Percentiles rank a stretch among this genome's conserved stretches.
Evolutionary conservation across 2,888 invertebrate species (phyloP).

Genomic region (Morpho helenor): DNA sequence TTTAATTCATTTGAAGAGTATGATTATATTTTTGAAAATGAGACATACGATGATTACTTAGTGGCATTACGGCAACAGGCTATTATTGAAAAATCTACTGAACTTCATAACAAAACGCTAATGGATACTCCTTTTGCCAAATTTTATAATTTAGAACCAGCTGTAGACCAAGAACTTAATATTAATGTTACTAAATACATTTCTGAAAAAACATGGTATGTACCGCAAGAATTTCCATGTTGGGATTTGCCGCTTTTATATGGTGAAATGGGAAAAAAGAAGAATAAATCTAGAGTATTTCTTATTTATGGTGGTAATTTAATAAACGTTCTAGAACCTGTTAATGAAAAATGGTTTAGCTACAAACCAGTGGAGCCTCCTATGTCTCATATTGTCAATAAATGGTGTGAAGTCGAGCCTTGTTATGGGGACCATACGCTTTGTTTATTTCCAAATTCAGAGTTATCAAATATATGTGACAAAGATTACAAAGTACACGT

Average conservation of each 20-base stretch:
- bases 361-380: constrained; percentile 17
- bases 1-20: constrained; percentile 19
- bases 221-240: constrained; percentile 56
- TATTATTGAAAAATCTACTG: not conserved
- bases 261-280: constrained; percentile 42
- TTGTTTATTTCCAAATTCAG: constrained; percentile 50
- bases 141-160: constrained; percentile 55
- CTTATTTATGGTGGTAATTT: constrained; percentile 39
- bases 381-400: constrained; percentile 36
- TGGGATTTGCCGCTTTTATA: constrained; percentile 61
- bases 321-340: constrained; percentile 42
- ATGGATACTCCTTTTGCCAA: constrained; percentile 27
- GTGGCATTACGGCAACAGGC: constrained; percentile 3
- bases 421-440: constrained; percentile 69
- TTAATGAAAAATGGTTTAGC: constrained; percentile 9
- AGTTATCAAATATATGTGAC: constrained; percentile 48
- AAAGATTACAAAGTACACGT: constrained; percentile 40
- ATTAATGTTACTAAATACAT: constrained; percentile 20
- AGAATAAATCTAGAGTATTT: constrained; percentile 43
- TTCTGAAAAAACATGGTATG: constrained; percentile 47
- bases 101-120: not conserved
- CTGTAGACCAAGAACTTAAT: constrained; percentile 29
- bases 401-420: constrained; percentile 60
- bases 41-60: constrained; percentile 1
- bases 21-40: constrained; percentile 18